These are phyloP conservation scores for Cydia pomonella DNA, from an alignment of 1,140 invertebrate genomes.

Conservation along the genomic window DNA sequence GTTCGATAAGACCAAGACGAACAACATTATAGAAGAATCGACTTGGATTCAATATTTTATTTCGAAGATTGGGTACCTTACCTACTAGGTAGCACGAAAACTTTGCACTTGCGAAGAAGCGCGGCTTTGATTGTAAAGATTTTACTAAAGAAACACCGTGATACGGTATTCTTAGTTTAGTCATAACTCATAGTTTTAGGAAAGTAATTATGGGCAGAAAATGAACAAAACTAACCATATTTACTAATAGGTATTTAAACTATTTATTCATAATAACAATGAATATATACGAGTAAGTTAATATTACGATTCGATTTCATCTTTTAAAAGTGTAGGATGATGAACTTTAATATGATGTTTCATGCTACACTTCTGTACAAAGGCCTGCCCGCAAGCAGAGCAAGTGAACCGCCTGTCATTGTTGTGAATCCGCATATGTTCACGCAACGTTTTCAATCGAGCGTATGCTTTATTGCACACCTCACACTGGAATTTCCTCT, in stretches of 20 bases:
- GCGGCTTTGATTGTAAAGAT: no score
- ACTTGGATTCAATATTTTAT: no score
- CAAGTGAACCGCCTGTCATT: slow-evolving; percentile 73
- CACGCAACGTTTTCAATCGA: slow-evolving; percentile 78
- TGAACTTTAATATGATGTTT: slow-evolving; percentile 68
- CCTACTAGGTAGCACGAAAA: no score
- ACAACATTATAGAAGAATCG: no score
- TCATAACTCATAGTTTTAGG: no score
- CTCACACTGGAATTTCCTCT: slow-evolving; percentile 72
- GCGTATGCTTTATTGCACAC: slow-evolving; percentile 80
- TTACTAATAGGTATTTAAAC: no score
- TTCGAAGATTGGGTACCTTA: no score
- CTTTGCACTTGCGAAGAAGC: no score
- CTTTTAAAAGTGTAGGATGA: slow-evolving; percentile 64
- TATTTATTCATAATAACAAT: not conserved
- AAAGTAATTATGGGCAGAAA: no score
- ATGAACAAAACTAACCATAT: no score
- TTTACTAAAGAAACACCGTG: no score
- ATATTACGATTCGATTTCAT: slow-evolving; percentile 34
- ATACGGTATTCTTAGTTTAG: no score
- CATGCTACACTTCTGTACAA: slow-evolving; percentile 71
- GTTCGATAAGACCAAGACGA: not conserved
- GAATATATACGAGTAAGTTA: not conserved
- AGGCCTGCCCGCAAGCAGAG: slow-evolving; percentile 72
- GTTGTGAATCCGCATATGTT: slow-evolving; percentile 80